Base-by-base conservation (phyloP, 2,888 invertebrate genomes). In the Prosopocoilus inquinatus region DNA sequence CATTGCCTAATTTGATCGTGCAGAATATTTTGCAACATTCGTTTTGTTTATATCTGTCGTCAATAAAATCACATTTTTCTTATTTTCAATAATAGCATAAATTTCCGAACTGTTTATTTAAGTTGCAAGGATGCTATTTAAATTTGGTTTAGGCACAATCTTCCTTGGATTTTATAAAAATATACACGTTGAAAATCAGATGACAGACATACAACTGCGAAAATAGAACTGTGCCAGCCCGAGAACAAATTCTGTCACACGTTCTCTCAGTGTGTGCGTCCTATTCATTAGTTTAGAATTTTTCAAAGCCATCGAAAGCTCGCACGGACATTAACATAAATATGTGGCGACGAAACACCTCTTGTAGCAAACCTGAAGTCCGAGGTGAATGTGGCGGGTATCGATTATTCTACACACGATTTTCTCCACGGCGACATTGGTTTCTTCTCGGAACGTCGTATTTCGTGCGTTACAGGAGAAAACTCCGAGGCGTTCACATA, bases 351-450 rank as follows among this genome's bases (percentile, higher is more conserved):
- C 33, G 20, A 16, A 48, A 53, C 41, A 53, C 53, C 53, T 53
- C 43, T 38, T 8, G 43, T 9, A 41, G 48, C 47, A 53, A 53
- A 53, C 41, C 43, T 43, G 48, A 44, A 48, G 48, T 48, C 32
- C 33, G 41, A 9, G 41, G 41, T 41, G 20, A 41, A 41, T 60
- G 51, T 35, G 39, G 12, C 62, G 55, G 60, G 60, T 60, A 67
- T 68, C 65, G 67, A 67, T 67, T 67, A 66, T 67, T 65, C 66
- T 50, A 55, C 48, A 63, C 62, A 63, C 60, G 64, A 66, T 66
- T 65, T 64, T 53, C 50, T 55, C 39, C 41, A 47, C 35, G 36
- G 52, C 53, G 44, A 57, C 53, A 7, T 54, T 49, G 57, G 55
- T 59, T 53, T 52, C 62, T 54, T 41, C 48, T 32, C 12, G 47